Base-by-base conservation (phyloP, 1,140 invertebrate genomes). In the Chionoecetes opilio region DNA sequence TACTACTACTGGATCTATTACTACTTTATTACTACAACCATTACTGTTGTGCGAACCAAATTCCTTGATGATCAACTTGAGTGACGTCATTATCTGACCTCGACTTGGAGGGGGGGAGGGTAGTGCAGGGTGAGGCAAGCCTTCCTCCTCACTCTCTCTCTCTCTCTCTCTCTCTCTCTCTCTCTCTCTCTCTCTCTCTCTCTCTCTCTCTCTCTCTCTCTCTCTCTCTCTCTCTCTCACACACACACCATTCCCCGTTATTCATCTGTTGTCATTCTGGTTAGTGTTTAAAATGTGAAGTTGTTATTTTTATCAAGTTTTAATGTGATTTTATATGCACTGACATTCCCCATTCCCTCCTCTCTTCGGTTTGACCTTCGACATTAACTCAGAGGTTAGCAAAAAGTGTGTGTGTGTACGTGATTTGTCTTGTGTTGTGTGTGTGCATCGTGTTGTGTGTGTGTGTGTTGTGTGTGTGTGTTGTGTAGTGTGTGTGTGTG, bases 71-170 rank as follows among this genome's bases (percentile, higher is more conserved):
- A 75, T n/a, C 21, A n/a, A n/a, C 63, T n/a, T 75, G 1, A n/a
- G n/a, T 75, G 63, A 75, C 63, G 63, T 75, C 63, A 75, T n/a
- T 75, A n/a, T 75, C n/a, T 75, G 63, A 75, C 63, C 63, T 75
- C 63, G 63, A 26, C 5, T 2, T n/a, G 63, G 63, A 21, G 63
- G 21, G 6, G 63, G 21, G 53, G 53, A 75, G 53, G 21, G 21
- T 21, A n/a, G n/a, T n/a, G n/a, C n/a, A n/a, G 63, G 26, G 63
- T 75, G 63, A 75, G 63, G 63, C 63, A 75, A 75, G 63, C n/a
- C 63, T 75, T 75, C 63, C 63, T 75, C 63, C 14, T 14, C 38
- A 6, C 38, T 41, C 38, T 41, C 38, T 53, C 46, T 53, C 46
- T 11, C 46, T 53, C 46, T 53, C 46, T 53, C 46, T 53, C 46